These are phyloP conservation scores for Leptarthrus brevirostris DNA, from an alignment of 2,888 invertebrate species.

Conservation along the genomic window DNA sequence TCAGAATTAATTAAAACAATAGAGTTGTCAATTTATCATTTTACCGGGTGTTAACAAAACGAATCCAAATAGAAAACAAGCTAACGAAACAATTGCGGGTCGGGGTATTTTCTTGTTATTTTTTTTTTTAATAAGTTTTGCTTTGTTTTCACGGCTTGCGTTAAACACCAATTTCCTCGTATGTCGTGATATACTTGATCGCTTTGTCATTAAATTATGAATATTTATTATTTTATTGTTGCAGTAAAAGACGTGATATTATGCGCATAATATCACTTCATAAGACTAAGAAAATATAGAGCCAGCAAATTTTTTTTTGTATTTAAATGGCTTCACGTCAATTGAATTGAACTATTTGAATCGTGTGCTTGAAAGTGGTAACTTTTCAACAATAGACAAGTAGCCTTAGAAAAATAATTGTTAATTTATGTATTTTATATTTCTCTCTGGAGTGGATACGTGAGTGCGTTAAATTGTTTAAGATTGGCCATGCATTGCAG, in stretches of 20 bases:
- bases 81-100: neutral
- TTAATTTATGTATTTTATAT: constrained; percentile 27
- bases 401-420: constrained; percentile 27
- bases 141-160: neutral
- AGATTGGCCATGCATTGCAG: too few relatives aligned
- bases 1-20: constrained; percentile 48
- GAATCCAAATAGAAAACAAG: neutral
- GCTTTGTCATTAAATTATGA: constrained; percentile 31
- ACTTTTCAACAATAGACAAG: constrained; percentile 28
- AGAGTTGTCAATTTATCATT: constrained; percentile 34
- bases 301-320: neutral
- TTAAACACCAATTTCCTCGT: neutral
- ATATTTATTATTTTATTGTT: constrained; percentile 44
- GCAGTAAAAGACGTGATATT: constrained; percentile 39
- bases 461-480: neutral
- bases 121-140: neutral
- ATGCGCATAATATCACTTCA: constrained; percentile 30
- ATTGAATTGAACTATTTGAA: constrained; percentile 42
- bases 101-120: constrained; percentile 17
- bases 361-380: constrained; percentile 32
- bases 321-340: constrained; percentile 36
- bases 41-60: constrained; percentile 32
- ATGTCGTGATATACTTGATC: constrained; percentile 13
- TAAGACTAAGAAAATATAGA: neutral
- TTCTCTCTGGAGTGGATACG: neutral